phyloP scores from a whole-genome alignment of 2,113 vertebrate genomes.

The Scartelaos histophorus region DNA sequence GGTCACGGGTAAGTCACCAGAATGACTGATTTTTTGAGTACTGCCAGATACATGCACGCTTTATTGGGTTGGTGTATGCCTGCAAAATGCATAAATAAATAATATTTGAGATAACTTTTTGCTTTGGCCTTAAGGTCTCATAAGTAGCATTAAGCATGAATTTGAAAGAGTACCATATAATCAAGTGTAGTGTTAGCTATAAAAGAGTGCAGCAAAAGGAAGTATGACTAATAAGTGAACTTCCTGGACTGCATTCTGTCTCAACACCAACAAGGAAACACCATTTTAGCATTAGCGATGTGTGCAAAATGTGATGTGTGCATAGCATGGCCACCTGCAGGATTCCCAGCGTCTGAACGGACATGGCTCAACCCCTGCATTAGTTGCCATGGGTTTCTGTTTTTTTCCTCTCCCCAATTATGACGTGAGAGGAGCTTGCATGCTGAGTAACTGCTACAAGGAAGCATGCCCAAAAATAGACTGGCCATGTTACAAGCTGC shows the following conservation, averaged over 20 bases:
- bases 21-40: too few species aligned
- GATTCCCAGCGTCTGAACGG: constrained; percentile 51
- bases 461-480: constrained; percentile 74
- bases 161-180: background rate
- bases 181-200: background rate
- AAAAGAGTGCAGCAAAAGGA: constrained; percentile 33
- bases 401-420: constrained; percentile 51
- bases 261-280: constrained; percentile 17
- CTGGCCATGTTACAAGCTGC: constrained; percentile 62
- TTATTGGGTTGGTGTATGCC: background rate
- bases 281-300: background rate
- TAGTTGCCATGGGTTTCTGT: constrained; percentile 77
- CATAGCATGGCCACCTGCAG: constrained; percentile 48
- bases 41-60: too few species aligned
- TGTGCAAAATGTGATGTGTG: constrained; percentile 10
- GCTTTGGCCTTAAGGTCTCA: background rate
- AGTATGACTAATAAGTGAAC: constrained; percentile 38
- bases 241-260: constrained; percentile 40
- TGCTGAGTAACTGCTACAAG: constrained; percentile 77
- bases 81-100: background rate
- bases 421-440: constrained; percentile 69
- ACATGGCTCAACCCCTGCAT: constrained; percentile 66
- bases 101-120: too few species aligned
- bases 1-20: too few species aligned
- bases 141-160: background rate